Evolutionary conservation across 2,888 invertebrate genomes (phyloP), one percentile per base, ranked within the genome.

Genomic region (Cheilosia pagana): DNA sequence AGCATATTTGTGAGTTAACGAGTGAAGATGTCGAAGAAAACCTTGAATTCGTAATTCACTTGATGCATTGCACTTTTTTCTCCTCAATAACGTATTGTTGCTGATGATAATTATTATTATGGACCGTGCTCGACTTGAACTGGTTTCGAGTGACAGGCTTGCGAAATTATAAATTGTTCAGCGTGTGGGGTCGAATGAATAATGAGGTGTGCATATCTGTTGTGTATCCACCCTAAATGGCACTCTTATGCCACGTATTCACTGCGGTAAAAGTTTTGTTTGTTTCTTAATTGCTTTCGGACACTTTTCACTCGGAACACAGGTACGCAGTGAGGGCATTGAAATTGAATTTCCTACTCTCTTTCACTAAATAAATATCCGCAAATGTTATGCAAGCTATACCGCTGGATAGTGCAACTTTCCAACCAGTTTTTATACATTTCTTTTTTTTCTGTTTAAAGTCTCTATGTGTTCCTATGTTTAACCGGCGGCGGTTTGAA

Each of bases 21-120:
- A 57, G 16, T 45, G 81, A 85, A 81, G 85, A 85, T 71, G 71
- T 81, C 71, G 71, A 85, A 53, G 65, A 35, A 71, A 76, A 76
- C 85, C 85, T 85, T 85, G 85, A 85, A 67, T 74, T 60, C 48
- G 53, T 67, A 75, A 71, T 60, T 71, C 53, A 65, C 48, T 75
- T 75, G 70, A 75, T 65, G 52, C 57, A 74, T 71, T 76, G 67
- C 85, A 85, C 65, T 75, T 60, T 43, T 60, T 59, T 25, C 31
- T 25, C 25, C 16, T 1, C n/a, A n/a, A n/a, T 45, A 12, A 41
- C n/a, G 45, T 50, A 4, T 59, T 68, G 62, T 52, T 67, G 78
- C 39, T 43, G 41, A 52, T 71, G 65, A 12, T 65, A 50, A 63
- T 63, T 62, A 25, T 25, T 5, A 25, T n/a, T 35, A 57, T 75